Evolutionary conservation across 2,797 vertebrate genomes (phyloP), one percentile per base, ranked within the genome.

Genomic region (Melanotaenia nigrans): DNA sequence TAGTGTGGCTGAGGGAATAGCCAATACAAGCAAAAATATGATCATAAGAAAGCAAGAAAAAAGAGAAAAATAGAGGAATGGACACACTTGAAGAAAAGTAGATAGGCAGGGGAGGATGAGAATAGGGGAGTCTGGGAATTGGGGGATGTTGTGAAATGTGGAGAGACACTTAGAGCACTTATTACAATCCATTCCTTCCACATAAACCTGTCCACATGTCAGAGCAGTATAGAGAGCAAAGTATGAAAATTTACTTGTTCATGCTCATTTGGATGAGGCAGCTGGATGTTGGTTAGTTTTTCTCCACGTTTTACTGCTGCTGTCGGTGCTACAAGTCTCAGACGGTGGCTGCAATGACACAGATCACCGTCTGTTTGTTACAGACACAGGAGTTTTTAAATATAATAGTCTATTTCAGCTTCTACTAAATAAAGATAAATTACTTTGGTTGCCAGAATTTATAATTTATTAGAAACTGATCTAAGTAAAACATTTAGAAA

Each of bases 1-100:
- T 61, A 64, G 63, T 33, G 55, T 24, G 54, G 84, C 80, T 79
- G 75, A 84, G 77, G 84, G 82, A 90, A 74, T 85, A 85, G 87
- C 82, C 83, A 85, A 85, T 89, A 85, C 87, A 86, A 79, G 55
- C 67, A 82, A 71, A 85, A 80, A 76, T 74, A 82, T 81, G 81
- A 84, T 86, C 82, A 83, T 30, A 28, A 71, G 72, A 86, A 71
- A 83, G 77, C 1, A 14, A 57, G 66, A 42, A 77, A 81, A 79
- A 65, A 74, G 70, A 66, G 72, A 78, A 84, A 85, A 81, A 87
- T 65, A 81, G 76, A 89, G 78, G 76, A 83, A 76, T 32, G 53
- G 65, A 57, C 65, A 57, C 65, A 30, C 16, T 35, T 22, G 33
- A 65, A 38, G 53, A 45, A 28, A 28, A 61, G 38, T 42, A 61